Evolutionary conservation across 2,888 invertebrate genomes (phyloP).

Genomic region (Odontothrips loti): DNA sequence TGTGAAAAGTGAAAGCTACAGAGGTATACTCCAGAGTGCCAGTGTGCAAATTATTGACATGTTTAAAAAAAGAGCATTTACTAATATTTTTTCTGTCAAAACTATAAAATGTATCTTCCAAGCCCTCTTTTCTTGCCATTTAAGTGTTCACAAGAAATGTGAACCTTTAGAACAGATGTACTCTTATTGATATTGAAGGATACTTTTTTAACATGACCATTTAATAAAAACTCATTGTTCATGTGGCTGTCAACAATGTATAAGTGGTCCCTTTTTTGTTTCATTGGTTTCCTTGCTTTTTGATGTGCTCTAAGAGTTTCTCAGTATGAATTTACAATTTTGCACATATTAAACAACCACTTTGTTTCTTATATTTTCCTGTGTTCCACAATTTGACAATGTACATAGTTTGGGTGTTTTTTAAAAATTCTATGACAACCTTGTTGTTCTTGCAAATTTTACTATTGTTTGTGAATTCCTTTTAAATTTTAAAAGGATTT

Average conservation of each 20-base stretch:
- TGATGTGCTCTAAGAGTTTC: not conserved
- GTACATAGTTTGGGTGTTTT: not conserved
- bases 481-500: not conserved
- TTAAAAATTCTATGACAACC: not conserved
- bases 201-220: too few species aligned
- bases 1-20: not conserved
- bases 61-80: not conserved
- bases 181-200: too few species aligned
- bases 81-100: not conserved
- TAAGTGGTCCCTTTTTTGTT: not conserved
- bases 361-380: not conserved
- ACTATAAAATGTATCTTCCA: not conserved
- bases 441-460: not conserved
- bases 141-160: not conserved
- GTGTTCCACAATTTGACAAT: not conserved
- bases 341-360: not conserved
- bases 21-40: not conserved
- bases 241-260: not conserved
- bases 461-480: constrained; percentile 2
- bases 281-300: not conserved
- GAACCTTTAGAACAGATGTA: not conserved
- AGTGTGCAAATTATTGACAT: constrained; percentile 14
- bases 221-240: not conserved
- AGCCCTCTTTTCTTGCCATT: not conserved
- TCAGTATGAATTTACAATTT: not conserved